A percentile compares a stretch with the other conserved stretches of the same genome.
These are phyloP conservation scores for Mantis religiosa DNA, from an alignment of 2,888 invertebrate genomes.

Conservation along the genomic window DNA sequence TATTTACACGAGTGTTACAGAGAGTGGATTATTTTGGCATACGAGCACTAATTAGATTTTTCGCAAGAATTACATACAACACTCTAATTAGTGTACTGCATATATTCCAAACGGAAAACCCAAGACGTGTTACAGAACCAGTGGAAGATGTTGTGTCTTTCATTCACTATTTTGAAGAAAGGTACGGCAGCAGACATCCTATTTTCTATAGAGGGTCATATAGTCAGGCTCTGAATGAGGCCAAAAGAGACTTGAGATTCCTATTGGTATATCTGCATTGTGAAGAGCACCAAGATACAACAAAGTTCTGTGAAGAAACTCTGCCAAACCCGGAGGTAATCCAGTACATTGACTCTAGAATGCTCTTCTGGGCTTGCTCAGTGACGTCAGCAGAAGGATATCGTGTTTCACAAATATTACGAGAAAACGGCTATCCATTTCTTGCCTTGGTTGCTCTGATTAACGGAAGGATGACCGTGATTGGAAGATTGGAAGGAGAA, in stretches of 20 bases:
- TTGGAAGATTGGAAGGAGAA: constrained; percentile 80
- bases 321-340: constrained; percentile 68
- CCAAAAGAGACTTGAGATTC: constrained; percentile 90
- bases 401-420: constrained; percentile 83
- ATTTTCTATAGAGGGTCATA: constrained; percentile 94
- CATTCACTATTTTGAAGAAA: constrained; percentile 74
- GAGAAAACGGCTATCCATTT: constrained; percentile 78
- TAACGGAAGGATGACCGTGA: constrained; percentile 89
- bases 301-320: constrained; percentile 77
- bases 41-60: constrained; percentile 65
- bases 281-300: constrained; percentile 75
- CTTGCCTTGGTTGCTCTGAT: constrained; percentile 85
- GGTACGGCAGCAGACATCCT: constrained; percentile 76
- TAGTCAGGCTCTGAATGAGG: constrained; percentile 89
- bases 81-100: constrained; percentile 62
- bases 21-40: neutral
- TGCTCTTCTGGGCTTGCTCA: constrained; percentile 92
- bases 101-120: no score
- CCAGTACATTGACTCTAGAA: constrained; percentile 75
- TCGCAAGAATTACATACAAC: constrained; percentile 79
- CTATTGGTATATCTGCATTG: constrained; percentile 91
- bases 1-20: neutral
- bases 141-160: constrained; percentile 86
- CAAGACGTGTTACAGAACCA: constrained; percentile 70
- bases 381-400: constrained; percentile 86